Base-by-base conservation (phyloP, 1,140 invertebrate species). In the Dreissena polymorpha region DNA sequence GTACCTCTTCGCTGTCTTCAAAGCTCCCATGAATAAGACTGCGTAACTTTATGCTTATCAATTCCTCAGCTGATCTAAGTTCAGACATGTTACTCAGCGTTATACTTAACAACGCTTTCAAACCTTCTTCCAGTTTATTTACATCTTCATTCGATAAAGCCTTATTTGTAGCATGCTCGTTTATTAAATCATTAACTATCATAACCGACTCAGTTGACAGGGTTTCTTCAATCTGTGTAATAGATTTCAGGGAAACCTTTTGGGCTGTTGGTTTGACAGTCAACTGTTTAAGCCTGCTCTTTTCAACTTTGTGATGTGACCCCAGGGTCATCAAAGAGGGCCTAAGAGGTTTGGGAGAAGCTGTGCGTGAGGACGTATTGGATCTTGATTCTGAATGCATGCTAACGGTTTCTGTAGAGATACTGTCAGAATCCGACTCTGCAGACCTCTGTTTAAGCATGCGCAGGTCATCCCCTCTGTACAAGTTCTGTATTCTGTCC, bases 91-190 rank as follows among this genome's bases (percentile, higher is more conserved):
- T 68, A 6, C 69, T 49, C 1, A 72, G 51, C 25, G 27, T 68
- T 21, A 83, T n/a, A 16, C 51, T 53, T 25, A 83, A 25, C 18
- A 75, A 69, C 21, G 80, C 80, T 57, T 83, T 83, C n/a, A 83
- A 50, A 25, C 75, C 80, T 13, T 76, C 80, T 68, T 75, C 72
- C 16, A 74, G 25, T 75, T 69, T 50, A 10, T 14, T 14, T 16
- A 75, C 53, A 50, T 70, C 64, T 21, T 73, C 64, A 13, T 65
- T 29, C n/a, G 71, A 75, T 13, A 83, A 55, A 29, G 53, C 49
- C 29, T 70, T 55, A 60, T 68, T 65, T 13, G 50, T 64, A 29
- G 74, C 80, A 67, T 83, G 80, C 51, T 83, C 80, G 68, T 39
- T 83, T 18, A 83, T 53, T n/a, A 76, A 49, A 13, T 83, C 80